Evolutionary conservation across 2,888 invertebrate genomes (phyloP), one percentile per base, ranked within the genome.

Genomic region (Atrina japonica): DNA sequence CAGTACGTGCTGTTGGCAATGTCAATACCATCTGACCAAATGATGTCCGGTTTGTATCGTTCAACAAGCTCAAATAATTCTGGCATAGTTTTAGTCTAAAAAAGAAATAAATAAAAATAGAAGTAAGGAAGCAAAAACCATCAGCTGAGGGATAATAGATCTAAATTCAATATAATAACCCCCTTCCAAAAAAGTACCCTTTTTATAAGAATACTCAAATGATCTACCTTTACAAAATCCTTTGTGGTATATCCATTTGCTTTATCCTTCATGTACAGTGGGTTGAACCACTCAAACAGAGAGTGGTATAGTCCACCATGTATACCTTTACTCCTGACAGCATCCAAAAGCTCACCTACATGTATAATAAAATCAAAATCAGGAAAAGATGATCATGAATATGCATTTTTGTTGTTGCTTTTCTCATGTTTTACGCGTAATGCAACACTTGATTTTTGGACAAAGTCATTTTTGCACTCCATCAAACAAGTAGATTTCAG

Each of bases 51-150:
- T 66, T 86, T 73, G 67, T 89, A 89, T 3, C 41, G 66, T 9
- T 82, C 82, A 1, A 88, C 83, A 18, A 89, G 65, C 87, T 97
- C 96, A 70, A 93, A 92, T 84, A 97, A 92, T 90, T 97, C 97
- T 5, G 89, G 88, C 45, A 88, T 58, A 1, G 84, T 73, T 67
- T 88, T 89, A 1, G 40, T 45, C 86, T 88, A 69, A 45, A 75
- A 73, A 56, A 56, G 47, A 67, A 50, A 25, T 29, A 68, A 16
- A 50, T 43, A 16, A 16, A 43, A 43, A n/a, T n/a, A n/a, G n/a
- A 43, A 43, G 16, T n/a, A 3, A 16, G 6, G 45, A n/a, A 43
- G 3, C 18, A 5, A 43, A 6, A 43, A 6, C 11, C 45, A 43
- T 43, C 2, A n/a, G 9, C 45, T 18, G 18, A n/a, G 16, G 18